Conservation (phyloP, 2,888 invertebrate species). For the Blera fallax region DNA sequence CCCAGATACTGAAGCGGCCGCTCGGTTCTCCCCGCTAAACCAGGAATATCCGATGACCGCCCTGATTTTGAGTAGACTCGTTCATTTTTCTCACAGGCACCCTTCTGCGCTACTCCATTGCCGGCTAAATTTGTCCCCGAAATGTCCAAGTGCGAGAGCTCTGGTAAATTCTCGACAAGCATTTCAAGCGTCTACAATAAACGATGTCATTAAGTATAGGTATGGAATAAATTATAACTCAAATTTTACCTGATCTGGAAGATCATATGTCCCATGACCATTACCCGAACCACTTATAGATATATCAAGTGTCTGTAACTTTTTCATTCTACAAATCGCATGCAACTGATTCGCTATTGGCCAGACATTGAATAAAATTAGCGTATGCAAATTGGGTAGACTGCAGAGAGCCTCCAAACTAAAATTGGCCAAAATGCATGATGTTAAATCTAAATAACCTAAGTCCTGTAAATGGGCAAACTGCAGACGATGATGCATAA, state of each 20-base stretch:
- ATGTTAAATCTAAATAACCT: slow-evolving; percentile 80
- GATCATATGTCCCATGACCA: slow-evolving; percentile 88
- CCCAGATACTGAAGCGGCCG: slow-evolving; percentile 94
- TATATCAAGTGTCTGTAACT: slow-evolving; percentile 90
- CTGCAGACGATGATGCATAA: slow-evolving; percentile 79
- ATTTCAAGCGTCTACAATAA: slow-evolving; percentile 83
- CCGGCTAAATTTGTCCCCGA: slow-evolving; percentile 98
- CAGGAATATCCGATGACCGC: slow-evolving; percentile 89
- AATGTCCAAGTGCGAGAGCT: slow-evolving; percentile 93
- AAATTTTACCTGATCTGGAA: slow-evolving; percentile 86
- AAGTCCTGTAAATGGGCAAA: slow-evolving; percentile 79
- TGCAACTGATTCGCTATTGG: slow-evolving; percentile 83
- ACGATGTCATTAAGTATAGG: background rate
- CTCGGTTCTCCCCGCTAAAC: slow-evolving; percentile 89
- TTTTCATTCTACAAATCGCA: slow-evolving; percentile 84
- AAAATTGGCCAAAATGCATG: slow-evolving; percentile 81
- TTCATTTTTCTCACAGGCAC: slow-evolving; percentile 77
- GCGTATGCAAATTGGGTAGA: slow-evolving; percentile 86
- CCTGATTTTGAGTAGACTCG: slow-evolving; percentile 71
- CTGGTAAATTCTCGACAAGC: slow-evolving; percentile 88
- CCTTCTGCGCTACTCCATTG: slow-evolving; percentile 86
- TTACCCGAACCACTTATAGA: slow-evolving; percentile 86
- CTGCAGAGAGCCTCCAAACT: slow-evolving; percentile 83
- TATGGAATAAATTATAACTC: background rate
- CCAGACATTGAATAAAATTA: slow-evolving; percentile 92